A percentile compares a stretch with the other conserved stretches of the same genome.
Conservation (phyloP, 1,140 invertebrate species). For the Eupristina koningsbergeri region DNA sequence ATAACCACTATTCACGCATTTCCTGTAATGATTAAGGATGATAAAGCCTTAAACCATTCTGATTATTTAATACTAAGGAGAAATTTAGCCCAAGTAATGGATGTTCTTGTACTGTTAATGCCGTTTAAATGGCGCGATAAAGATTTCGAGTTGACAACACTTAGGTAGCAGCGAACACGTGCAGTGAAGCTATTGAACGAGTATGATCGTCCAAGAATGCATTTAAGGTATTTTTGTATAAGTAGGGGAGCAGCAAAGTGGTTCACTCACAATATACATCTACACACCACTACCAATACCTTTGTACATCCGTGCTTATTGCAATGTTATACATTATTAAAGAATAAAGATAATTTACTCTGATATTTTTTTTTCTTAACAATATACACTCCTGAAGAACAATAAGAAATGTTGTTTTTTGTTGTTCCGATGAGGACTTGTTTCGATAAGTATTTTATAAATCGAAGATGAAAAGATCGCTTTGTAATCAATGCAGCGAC, state of each 20-base stretch:
- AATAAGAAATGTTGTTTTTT: not conserved
- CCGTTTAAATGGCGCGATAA: constrained; percentile 1
- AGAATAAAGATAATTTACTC: constrained; percentile 35
- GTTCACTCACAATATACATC: constrained; percentile 4
- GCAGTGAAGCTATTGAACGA: not conserved
- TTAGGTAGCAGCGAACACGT: not conserved
- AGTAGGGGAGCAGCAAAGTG: constrained; percentile 19
- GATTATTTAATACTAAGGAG: no score
- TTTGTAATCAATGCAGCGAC: constrained; percentile 19
- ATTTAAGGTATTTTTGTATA: constrained; percentile 15
- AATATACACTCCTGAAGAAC: not conserved
- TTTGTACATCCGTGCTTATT: constrained; percentile 1
- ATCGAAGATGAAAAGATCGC: not conserved
- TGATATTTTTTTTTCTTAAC: not conserved
- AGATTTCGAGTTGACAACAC: not conserved
- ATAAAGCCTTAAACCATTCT: no score
- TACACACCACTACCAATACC: not conserved
- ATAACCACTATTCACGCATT: no score
- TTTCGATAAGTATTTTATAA: not conserved
- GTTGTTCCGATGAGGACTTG: not conserved
- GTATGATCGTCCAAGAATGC: constrained; percentile 17
- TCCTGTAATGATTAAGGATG: no score
- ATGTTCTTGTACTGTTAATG: not conserved
- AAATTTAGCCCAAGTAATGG: not conserved
- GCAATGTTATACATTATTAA: not conserved